These are phyloP conservation scores for Setipinna tenuifilis DNA, from an alignment of 2,797 vertebrate species.

Conservation along the genomic window DNA sequence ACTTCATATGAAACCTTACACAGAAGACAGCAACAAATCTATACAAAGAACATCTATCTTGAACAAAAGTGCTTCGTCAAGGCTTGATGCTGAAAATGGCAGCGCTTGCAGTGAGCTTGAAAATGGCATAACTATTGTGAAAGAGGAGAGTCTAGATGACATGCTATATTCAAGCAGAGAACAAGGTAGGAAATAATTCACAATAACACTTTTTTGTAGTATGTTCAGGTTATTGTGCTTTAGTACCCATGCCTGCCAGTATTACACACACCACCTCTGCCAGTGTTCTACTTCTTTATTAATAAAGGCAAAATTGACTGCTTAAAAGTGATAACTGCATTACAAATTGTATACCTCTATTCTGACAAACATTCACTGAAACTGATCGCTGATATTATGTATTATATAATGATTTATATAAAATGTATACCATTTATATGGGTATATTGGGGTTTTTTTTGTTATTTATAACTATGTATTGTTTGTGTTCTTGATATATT, in stretches of 20 bases:
- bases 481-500: background rate
- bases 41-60: background rate
- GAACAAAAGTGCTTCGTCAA: background rate
- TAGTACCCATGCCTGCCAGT: background rate
- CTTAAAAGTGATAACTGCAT: background rate
- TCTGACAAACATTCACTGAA: background rate
- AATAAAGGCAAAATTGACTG: background rate
- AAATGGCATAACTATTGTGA: constrained; percentile 66
- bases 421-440: background rate
- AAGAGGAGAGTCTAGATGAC: constrained; percentile 84
- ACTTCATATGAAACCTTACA: constrained; percentile 64
- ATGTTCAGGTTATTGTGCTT: constrained; percentile 35
- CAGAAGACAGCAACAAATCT: constrained; percentile 69
- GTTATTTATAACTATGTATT: background rate
- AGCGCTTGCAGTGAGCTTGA: background rate
- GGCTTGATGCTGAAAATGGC: background rate
- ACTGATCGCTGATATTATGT: background rate
- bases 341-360: background rate
- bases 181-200: constrained; percentile 81
- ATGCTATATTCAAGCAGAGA: constrained; percentile 89
- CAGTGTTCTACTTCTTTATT: background rate
- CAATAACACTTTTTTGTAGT: constrained; percentile 70
- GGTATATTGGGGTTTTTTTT: no score
- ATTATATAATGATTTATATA: background rate
- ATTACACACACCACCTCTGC: background rate